Base-by-base conservation (phyloP, 2,888 invertebrate species). In the Acanthococcus lagerstroemiae region DNA sequence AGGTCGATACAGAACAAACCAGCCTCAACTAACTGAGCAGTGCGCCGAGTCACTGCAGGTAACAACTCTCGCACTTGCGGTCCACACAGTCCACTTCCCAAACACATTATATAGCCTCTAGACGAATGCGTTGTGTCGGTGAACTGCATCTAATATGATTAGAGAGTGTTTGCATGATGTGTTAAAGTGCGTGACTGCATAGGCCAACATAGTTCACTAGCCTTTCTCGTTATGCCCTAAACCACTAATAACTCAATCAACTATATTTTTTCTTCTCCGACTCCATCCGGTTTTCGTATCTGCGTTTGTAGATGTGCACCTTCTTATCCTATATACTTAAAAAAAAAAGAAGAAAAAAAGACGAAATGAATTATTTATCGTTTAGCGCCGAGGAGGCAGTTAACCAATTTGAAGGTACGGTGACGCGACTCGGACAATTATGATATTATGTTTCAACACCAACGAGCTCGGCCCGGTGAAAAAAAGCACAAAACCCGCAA, bases 221-320 rank as follows among this genome's bases (percentile, higher is more conserved):
- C 46, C 46, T 58, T 58, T 58, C 58, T 58, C 19, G 58, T 58
- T 58, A 58, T 58, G 58, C 58, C 58, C 46, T 58, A 58, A 58
- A 58, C 58, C 58, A 58, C 58, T 58, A 58, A 58, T 58, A 58
- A 58, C 58, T 58, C 58, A 58, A 58, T 58, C 58, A 46, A 58
- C 17, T 58, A n/a, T n/a, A n/a, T 44, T 26, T 46, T 46, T 46
- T 58, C 25, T 46, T 25, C 45, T 46, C 26, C 26, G 24, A 44
- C 45, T 58, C 44, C 58, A 58, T 58, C 58, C 58, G 58, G 58
- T 58, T 50, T 37, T n/a, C n/a, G n/a, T n/a, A n/a, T n/a, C n/a
- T n/a, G n/a, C n/a, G n/a, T n/a, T n/a, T n/a, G n/a, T n/a, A n/a
- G n/a, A n/a, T n/a, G n/a, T n/a, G n/a, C n/a, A n/a, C n/a, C n/a